Evolutionary conservation across 2,888 invertebrate genomes (phyloP), one percentile per base, ranked within the genome.

Genomic region (Carpatolechia fugitivella): DNA sequence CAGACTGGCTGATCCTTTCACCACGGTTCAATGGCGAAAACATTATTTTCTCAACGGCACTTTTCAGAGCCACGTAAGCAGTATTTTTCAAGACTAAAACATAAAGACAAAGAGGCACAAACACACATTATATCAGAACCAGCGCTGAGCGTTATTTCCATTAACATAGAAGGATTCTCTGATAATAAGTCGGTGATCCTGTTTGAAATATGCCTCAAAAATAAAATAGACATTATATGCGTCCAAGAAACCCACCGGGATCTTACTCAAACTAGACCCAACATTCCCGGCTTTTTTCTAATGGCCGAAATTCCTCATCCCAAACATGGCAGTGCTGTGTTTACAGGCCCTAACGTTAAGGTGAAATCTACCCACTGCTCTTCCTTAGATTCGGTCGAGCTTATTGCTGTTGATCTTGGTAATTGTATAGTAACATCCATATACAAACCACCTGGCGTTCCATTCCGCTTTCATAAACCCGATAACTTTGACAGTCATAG

Each of bases 221-320:
- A 1, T 8, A 6, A 29, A 13, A 24, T 33, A 11, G 36, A 53
- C 14, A 24, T 46, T 16, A 13, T 53, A 13, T 53, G 47, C 24
- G 53, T 53, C 6, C 53, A 53, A 35, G 53, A 46, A 14, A 47
- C 40, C 14, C 53, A 53, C 24, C 46, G 46, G 11, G 20, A 36
- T 13, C 3, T 20, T 4, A 36, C 5, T 11, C 47, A 36, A 29
- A 18, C 13, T 7, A 10, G 40, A 5, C 56, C 56, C 24, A 29
- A 44, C 18, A 53, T 56, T 10, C 8, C 50, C 35, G 51, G 56
- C 6, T 33, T 56, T 1, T 30, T 38, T 0, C 47, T 56, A n/a
- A 20, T 41, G 0, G 31, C 24, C 11, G 41, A 53, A 35, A 52
- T 52, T 16, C 52, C 16, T 20, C n/a, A 36, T 18, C 18, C 52